A percentile compares a stretch with the other conserved stretches of the same genome.
These are phyloP conservation scores for Tachysurus vachellii DNA, from an alignment of 2,113 vertebrate genomes.

Conservation along the genomic window DNA sequence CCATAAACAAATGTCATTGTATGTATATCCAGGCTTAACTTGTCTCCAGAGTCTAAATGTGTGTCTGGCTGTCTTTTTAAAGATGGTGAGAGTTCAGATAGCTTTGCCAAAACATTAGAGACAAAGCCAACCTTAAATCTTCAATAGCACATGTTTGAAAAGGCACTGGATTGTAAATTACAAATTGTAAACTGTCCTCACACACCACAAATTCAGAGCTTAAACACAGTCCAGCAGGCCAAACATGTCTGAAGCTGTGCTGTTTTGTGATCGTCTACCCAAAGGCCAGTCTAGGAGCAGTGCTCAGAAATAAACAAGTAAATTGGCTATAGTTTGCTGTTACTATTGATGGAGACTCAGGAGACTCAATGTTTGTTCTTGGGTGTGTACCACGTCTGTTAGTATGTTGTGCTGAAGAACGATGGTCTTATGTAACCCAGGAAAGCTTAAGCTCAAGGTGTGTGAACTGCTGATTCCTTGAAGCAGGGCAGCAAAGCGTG, in stretches of 20 bases:
- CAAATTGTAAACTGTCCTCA: neutral
- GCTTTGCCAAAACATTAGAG: conserved; percentile 30
- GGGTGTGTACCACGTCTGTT: conserved; percentile 14
- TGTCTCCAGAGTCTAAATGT: neutral
- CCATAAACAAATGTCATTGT: neutral
- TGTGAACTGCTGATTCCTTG: neutral
- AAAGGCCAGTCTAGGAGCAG: neutral
- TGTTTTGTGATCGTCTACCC: conserved; percentile 13
- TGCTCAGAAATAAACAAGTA: conserved; percentile 28
- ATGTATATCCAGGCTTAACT: neutral
- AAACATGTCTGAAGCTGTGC: conserved; percentile 25
- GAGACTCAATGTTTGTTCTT: conserved; percentile 1
- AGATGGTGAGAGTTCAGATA: conserved; percentile 9
- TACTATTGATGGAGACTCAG: conserved; percentile 11
- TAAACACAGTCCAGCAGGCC: conserved; percentile 31
- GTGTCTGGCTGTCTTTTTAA: conserved; percentile 5
- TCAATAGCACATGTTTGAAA: conserved; percentile 39
- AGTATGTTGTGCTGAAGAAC: conserved; percentile 34
- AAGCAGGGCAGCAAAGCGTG: neutral
- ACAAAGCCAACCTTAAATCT: conserved; percentile 47
- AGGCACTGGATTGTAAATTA: conserved; percentile 26
- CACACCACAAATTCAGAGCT: conserved; percentile 31
- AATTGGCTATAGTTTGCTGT: conserved; percentile 6
- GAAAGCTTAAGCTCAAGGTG: neutral
- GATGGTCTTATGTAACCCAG: neutral